These are phyloP conservation scores for Ceratina australensis DNA, from an alignment of 1,140 invertebrate species.

Conservation along the genomic window DNA sequence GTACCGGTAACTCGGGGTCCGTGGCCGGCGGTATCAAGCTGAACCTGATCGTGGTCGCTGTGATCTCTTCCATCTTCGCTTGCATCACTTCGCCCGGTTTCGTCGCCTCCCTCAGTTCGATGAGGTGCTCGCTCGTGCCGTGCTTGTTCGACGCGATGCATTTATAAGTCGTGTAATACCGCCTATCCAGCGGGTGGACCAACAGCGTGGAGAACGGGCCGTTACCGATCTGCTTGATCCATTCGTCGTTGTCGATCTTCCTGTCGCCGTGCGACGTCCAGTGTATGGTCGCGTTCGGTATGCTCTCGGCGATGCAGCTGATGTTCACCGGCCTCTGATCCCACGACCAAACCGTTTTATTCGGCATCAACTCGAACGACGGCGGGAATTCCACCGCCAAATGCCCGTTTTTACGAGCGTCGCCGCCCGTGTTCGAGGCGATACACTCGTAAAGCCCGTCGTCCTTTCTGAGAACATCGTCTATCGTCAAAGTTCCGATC, in stretches of 20 bases:
- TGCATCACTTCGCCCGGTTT: conserved; percentile 81
- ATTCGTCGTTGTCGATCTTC: conserved; percentile 79
- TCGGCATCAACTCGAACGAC: conserved; percentile 87
- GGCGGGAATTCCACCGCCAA: conserved; percentile 91
- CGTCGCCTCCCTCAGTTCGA: conserved; percentile 87
- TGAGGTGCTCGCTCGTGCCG: conserved; percentile 83
- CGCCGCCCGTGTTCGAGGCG: conserved; percentile 89
- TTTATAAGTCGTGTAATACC: conserved; percentile 88
- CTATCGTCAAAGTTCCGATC: conserved; percentile 83
- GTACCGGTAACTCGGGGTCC: conserved; percentile 87
- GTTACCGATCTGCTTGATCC: conserved; percentile 82
- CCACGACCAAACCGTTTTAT: conserved; percentile 89
- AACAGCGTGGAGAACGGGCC: conserved; percentile 86
- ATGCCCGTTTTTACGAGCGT: conserved; percentile 88
- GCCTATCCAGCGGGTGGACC: conserved; percentile 82
- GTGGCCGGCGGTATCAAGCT: conserved; percentile 86
- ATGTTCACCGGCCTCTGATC: conserved; percentile 88
- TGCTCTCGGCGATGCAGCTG: conserved; percentile 92
- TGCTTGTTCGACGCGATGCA: conserved; percentile 90
- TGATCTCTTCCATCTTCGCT: conserved; percentile 83
- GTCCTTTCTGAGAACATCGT: conserved; percentile 80
- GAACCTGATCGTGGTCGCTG: conserved; percentile 92
- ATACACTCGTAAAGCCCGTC: conserved; percentile 95
- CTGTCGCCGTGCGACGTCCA: conserved; percentile 84
- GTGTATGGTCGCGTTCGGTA: conserved; percentile 94